These are phyloP conservation scores for Drosophila orosa DNA, from an alignment of 1,140 invertebrate genomes.

Conservation along the genomic window DNA sequence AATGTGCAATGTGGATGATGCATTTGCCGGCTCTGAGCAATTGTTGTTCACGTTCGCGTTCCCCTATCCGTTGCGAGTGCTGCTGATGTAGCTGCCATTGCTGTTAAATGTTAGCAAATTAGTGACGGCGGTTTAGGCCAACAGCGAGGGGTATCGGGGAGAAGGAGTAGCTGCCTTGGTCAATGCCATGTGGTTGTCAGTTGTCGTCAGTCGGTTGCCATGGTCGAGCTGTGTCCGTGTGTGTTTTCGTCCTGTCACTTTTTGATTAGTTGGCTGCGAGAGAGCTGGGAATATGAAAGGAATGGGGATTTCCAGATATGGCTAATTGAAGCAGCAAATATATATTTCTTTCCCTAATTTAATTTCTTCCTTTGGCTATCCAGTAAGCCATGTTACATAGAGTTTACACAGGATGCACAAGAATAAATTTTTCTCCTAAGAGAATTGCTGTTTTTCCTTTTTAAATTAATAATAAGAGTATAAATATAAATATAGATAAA, in stretches of 20 bases:
- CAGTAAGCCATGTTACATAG: neutral
- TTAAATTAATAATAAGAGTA: neutral
- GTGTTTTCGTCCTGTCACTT: constrained; percentile 39
- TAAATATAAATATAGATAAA: neutral
- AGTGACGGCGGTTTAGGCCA: constrained; percentile 68
- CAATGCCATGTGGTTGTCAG: constrained; percentile 64
- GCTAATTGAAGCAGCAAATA: constrained; percentile 34
- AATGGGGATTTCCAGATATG: neutral
- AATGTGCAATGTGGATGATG: constrained; percentile 47
- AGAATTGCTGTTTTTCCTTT: neutral
- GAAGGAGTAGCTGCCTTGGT: constrained; percentile 7
- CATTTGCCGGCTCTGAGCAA: constrained; percentile 31
- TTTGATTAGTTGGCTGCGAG: constrained; percentile 66
- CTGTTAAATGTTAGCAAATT: constrained; percentile 75
- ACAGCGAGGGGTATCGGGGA: constrained; percentile 13
- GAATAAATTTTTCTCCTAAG: neutral
- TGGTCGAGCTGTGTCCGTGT: constrained; percentile 24
- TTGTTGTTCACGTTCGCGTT: constrained; percentile 24
- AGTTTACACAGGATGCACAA: neutral
- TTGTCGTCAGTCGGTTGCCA: constrained; percentile 62
- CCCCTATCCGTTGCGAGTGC: constrained; percentile 17
- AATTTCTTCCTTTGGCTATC: neutral
- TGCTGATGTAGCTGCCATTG: constrained; percentile 45
- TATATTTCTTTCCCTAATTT: constrained; percentile 19
- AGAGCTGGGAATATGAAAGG: neutral